Conservation (phyloP, 2,888 invertebrate species). For the Clusia tigrina region DNA sequence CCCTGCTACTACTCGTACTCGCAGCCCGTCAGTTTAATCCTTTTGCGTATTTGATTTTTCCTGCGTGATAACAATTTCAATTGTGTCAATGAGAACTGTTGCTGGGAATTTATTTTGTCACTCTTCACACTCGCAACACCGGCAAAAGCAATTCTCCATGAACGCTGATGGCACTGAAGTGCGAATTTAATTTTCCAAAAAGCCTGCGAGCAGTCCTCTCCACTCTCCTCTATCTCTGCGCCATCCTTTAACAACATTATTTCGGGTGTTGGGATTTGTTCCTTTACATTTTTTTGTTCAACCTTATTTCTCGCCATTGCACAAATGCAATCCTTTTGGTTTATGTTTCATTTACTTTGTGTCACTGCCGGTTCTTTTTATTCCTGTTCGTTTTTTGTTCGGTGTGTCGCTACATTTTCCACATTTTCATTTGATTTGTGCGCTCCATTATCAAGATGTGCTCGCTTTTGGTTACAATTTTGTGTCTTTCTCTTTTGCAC, state of each 20-base stretch:
- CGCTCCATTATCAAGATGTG: constrained; percentile 54
- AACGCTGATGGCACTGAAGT: constrained; percentile 31
- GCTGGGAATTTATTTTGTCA: not conserved
- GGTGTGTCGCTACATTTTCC: constrained; percentile 39
- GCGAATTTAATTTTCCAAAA: constrained; percentile 55
- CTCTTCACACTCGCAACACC: too few relatives aligned
- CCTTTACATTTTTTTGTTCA: constrained; percentile 1
- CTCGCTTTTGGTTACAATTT: constrained; percentile 46
- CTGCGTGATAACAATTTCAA: constrained; percentile 10
- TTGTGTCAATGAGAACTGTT: not conserved
- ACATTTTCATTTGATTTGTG: constrained; percentile 18
- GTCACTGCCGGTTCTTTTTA: not conserved
- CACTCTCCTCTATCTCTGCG: not conserved
- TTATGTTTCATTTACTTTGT: not conserved
- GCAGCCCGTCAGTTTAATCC: not conserved
- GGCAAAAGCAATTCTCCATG: too few relatives aligned
- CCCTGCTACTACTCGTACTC: too few relatives aligned
- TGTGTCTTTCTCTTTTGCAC: not conserved
- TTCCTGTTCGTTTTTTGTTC: not conserved
- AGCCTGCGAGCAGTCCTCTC: constrained; percentile 31
- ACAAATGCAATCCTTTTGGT: constrained; percentile 39
- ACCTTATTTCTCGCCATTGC: not conserved
- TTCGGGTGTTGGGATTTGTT: too few relatives aligned
- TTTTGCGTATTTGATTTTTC: constrained; percentile 50
- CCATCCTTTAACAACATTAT: not conserved